These are phyloP conservation scores for Drosophila lowei DNA, from an alignment of 1,140 invertebrate genomes.

Conservation along the genomic window DNA sequence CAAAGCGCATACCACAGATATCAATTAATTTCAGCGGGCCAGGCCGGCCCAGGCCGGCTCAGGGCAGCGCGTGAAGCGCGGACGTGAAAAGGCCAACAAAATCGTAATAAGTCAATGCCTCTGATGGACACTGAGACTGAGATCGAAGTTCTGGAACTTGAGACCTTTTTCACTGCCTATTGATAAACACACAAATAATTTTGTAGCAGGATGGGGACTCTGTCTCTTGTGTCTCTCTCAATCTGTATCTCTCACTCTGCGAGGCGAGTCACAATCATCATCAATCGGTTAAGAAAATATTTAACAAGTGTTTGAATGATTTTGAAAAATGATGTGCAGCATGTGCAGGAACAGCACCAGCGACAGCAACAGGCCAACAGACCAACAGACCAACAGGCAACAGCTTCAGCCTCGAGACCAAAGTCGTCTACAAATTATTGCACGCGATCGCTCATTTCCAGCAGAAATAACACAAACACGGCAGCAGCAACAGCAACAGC, in stretches of 20 bases:
- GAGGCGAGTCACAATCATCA: slow-evolving; percentile 76
- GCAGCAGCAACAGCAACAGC: slow-evolving; percentile 58
- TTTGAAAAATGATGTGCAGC: slow-evolving; percentile 81
- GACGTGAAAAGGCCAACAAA: slow-evolving; percentile 78
- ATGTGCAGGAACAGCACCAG: slow-evolving; percentile 53
- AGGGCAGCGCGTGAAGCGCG: slow-evolving; percentile 16
- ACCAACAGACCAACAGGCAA: slow-evolving; percentile 3
- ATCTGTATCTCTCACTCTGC: slow-evolving; percentile 22
- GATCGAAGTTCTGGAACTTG: slow-evolving; percentile 29
- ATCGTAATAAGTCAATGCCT: slow-evolving; percentile 81
- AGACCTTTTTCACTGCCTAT: slow-evolving; percentile 53
- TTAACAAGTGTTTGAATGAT: slow-evolving; percentile 82
- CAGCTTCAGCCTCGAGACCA: slow-evolving; percentile 17
- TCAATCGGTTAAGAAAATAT: slow-evolving; percentile 82
- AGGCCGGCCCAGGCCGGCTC: neutral
- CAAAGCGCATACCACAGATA: slow-evolving; percentile 80
- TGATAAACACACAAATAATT: slow-evolving; percentile 80
- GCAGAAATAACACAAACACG: slow-evolving; percentile 81
- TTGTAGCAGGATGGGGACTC: slow-evolving; percentile 66
- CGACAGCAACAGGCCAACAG: slow-evolving; percentile 24
- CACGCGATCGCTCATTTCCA: slow-evolving; percentile 81
- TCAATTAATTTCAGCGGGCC: slow-evolving; percentile 75
- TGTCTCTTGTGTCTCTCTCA: slow-evolving; percentile 4
- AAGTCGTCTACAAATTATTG: slow-evolving; percentile 79
- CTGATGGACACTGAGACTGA: slow-evolving; percentile 25